Percentiles rank a stretch among this genome's conserved stretches.
Evolutionary conservation across 2,797 vertebrate species (phyloP).

Genomic region (Liasis olivaceus): DNA sequence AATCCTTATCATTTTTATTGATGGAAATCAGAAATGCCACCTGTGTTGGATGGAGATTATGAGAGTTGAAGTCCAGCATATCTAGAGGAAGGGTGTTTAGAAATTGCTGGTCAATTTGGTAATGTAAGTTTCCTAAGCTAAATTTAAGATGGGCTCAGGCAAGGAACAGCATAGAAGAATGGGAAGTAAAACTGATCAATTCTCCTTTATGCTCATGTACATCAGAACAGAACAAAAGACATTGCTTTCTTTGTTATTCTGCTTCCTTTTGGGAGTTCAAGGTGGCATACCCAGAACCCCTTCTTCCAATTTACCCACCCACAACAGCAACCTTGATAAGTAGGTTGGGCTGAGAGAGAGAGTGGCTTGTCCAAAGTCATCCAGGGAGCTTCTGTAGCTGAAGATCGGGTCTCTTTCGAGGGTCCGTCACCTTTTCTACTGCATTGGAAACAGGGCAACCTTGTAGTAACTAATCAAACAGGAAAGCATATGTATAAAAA

Average conservation of each 20-base stretch:
- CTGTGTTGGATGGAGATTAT: not conserved
- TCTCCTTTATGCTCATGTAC: too few species aligned
- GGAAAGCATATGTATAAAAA: not conserved
- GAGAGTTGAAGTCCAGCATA: not conserved
- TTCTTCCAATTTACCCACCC: too few species aligned
- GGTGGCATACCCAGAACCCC: too few species aligned
- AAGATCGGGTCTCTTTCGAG: not conserved
- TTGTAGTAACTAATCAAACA: not conserved
- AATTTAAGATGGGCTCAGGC: not conserved
- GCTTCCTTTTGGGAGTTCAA: too few species aligned
- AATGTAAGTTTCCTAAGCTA: not conserved
- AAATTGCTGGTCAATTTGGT: not conserved
- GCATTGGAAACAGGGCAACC: not conserved
- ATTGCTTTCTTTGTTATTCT: too few species aligned
- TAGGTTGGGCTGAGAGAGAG: accelerated
- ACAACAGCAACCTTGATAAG: too few species aligned
- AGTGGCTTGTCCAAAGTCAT: not conserved
- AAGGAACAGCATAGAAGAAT: too few species aligned
- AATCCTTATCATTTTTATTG: not conserved
- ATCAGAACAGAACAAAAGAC: too few species aligned
- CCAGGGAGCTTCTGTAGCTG: not conserved
- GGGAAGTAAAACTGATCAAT: too few species aligned
- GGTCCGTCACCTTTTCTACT: not conserved
- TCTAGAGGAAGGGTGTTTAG: not conserved
- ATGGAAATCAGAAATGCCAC: not conserved